Evolutionary conservation across 2,113 vertebrate species (phyloP).

Genomic region (Myanophis thanlyinensis): DNA sequence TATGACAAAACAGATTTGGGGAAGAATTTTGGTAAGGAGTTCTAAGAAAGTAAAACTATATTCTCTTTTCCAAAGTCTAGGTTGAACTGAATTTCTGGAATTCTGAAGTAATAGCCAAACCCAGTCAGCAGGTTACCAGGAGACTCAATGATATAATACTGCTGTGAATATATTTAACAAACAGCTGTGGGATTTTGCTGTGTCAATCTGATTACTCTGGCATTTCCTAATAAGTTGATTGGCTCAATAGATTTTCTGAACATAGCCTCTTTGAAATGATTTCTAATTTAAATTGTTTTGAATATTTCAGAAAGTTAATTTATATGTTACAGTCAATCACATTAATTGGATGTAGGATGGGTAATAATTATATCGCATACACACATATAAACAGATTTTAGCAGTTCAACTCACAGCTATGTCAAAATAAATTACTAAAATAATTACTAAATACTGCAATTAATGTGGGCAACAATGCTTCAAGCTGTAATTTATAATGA

Average conservation of each 20-base stretch:
- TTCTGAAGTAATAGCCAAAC: background rate
- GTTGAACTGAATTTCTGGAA: background rate
- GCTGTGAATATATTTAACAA: background rate
- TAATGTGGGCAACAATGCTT: slow-evolving; percentile 40
- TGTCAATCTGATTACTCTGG: background rate
- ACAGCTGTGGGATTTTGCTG: background rate
- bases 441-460: slow-evolving; percentile 49
- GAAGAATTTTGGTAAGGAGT: background rate
- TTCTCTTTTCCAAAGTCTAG: background rate
- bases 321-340: slow-evolving; percentile 52
- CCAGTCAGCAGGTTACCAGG: background rate
- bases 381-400: slow-evolving; percentile 47
- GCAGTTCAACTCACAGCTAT: slow-evolving; percentile 39
- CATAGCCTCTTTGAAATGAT: background rate
- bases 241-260: background rate
- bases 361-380: slow-evolving; percentile 61
- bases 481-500: slow-evolving; percentile 1
- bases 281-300: slow-evolving; percentile 37
- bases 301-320: slow-evolving; percentile 49
- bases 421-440: slow-evolving; percentile 63
- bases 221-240: background rate
- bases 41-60: background rate
- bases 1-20: background rate
- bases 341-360: slow-evolving; percentile 57
- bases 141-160: background rate